Percentiles rank a stretch among this genome's conserved stretches.
These are phyloP conservation scores for Eucera pruinosa DNA, from an alignment of 2,888 invertebrate species.

Conservation along the genomic window DNA sequence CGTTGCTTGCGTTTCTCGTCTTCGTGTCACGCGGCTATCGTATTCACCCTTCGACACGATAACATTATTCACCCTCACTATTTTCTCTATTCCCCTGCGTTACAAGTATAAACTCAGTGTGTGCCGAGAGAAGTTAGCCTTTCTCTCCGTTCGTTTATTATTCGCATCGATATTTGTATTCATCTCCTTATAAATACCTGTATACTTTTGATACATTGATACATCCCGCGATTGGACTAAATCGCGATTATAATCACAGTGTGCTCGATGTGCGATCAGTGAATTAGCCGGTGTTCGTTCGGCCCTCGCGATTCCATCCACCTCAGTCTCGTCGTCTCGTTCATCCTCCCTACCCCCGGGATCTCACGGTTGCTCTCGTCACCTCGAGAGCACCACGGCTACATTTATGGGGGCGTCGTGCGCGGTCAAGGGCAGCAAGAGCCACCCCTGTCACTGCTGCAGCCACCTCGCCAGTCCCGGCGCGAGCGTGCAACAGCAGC, in stretches of 20 bases:
- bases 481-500: conserved; percentile 72
- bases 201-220: background rate
- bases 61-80: background rate
- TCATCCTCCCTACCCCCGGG: conserved; percentile 22
- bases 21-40: conserved; percentile 65
- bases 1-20: conserved; percentile 46
- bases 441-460: conserved; percentile 81
- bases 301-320: conserved; percentile 16
- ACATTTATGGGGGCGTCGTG: conserved; percentile 84
- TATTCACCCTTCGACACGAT: background rate
- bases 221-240: background rate
- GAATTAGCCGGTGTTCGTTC: conserved; percentile 35
- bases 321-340: conserved; percentile 12
- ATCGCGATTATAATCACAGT: conserved; percentile 28
- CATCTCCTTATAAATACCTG: too few species aligned
- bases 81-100: background rate
- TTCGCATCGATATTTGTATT: background rate
- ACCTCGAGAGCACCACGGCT: conserved; percentile 66
- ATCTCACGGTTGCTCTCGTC: conserved; percentile 57
- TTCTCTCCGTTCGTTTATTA: background rate
- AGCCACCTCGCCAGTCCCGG: conserved; percentile 72
- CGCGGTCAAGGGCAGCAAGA: conserved; percentile 81
- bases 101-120: conserved; percentile 23
- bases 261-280: conserved; percentile 49
- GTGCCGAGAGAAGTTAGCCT: conserved; percentile 23